Evolutionary conservation across 2,888 invertebrate species (phyloP), one percentile per base, ranked within the genome.

Genomic region (Noctua pronuba): DNA sequence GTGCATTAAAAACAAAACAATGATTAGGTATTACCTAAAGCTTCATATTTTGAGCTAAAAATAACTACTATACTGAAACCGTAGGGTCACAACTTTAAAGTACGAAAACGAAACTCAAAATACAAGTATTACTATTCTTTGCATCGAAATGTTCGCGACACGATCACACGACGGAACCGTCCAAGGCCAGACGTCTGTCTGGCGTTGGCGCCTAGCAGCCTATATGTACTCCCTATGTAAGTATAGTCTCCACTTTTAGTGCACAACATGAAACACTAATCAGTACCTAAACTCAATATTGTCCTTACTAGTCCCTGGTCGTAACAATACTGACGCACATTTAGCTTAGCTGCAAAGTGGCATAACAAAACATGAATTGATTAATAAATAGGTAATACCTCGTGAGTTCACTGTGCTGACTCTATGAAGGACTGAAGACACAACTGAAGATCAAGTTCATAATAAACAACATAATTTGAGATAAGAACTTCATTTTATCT

Each of bases 131-230:
- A 58, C 13, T 58, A 72, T 52, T 52, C 4, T 21, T 31, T 35
- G 31, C n/a, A 16, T 41, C 31, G 21, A 75, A 75, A 44, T 11
- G 16, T 41, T 31, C 13, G 74, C 74, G 16, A 49, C 31, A 49
- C 73, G n/a, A 44, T 62, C 10, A 49, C 31, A 49, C 73, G n/a
- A 44, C 18, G 41, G 31, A 13, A 21, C 4, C 21, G 10, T 35
- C n/a, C 75, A 75, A 44, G 62, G 62, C n/a, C 75, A 75, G 62
- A 21, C 75, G 75, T 35, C 41, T 11, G 75, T 64, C 75, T 75
- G 75, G n/a, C 8, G 71, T 21, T 49, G 70, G 62, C 62, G 70
- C 31, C 18, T 41, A 31, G 31, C 31, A 13, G 21, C 18, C 62
- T 60, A 41, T 21, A 41, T 69, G 13, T 35, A 44, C 31, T 71